A percentile compares a stretch with the other conserved stretches of the same genome.
Evolutionary conservation across 2,888 invertebrate species (phyloP).

Genomic region (Allygus modestus): DNA sequence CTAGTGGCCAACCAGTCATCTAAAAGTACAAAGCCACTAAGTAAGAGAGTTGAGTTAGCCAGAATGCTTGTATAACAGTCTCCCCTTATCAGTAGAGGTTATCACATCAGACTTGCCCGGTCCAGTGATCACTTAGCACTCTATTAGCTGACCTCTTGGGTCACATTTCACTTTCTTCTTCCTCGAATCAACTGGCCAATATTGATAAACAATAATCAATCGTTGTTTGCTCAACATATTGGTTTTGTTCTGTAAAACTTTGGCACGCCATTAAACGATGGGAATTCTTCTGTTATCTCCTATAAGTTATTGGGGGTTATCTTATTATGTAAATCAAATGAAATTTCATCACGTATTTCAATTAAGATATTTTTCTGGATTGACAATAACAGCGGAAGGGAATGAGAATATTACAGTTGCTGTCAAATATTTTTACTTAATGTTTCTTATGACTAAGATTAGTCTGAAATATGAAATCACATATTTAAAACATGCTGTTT

Average conservation of each 20-base stretch:
- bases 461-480: no score
- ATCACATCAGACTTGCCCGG: background rate
- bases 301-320: background rate
- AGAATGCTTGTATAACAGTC: no score
- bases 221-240: background rate
- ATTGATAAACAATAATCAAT: background rate
- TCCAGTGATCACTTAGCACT: slow-evolving; percentile 26
- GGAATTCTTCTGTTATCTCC: background rate
- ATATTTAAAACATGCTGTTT: no score
- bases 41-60: no score
- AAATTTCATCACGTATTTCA: background rate
- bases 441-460: no score
- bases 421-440: no score
- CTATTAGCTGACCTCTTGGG: slow-evolving; percentile 12
- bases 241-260: no score
- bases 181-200: background rate
- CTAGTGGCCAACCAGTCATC: no score
- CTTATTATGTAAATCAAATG: background rate
- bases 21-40: no score
- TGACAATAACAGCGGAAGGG: no score
- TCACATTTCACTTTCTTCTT: background rate
- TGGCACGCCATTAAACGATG: no score
- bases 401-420: no score
- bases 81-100: background rate
- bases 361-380: background rate